Evolutionary conservation across 2,797 vertebrate genomes (phyloP), one percentile per base, ranked within the genome.

Genomic region (Erpetoichthys calabaricus): DNA sequence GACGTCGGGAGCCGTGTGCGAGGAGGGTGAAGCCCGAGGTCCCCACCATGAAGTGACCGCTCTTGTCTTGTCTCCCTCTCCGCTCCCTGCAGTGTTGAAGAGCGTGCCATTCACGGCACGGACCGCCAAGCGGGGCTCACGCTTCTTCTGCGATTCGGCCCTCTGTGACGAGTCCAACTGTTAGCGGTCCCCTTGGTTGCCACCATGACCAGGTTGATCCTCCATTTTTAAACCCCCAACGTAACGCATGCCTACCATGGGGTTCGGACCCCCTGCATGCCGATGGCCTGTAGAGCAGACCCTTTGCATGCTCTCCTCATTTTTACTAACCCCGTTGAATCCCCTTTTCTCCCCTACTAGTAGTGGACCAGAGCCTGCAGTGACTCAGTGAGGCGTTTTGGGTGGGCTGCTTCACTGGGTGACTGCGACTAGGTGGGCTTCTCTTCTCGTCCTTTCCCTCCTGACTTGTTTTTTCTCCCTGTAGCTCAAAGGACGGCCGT

Each of bases 61-160:
- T 5, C 8, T 42, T 6, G 51, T 25, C 47, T 49, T n/a, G 7
- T 69, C 65, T 62, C 60, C 62, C 63, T 68, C 25, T 25, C 25
- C 59, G 56, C 70, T 76, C 64, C 73, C 73, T 70, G 64, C 85
- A 98, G 93, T 91, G 73, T 80, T 98, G 90, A 97, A 98, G 93
- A 98, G 92, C 62, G 93, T 92, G 72, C 94, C 94, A 75, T 98
- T 98, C 88, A 96, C 91, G 69, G 94, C 93, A 75, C 94, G 94
- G 80, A 95, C 91, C 64, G 94, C 92, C 86, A 97, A 97, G 85
- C 86, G 94, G 71, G 89, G 92, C 80, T 97, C 92, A 67, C 90
- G 92, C 75, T 95, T 97, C 92, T 96, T 98, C 92, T 94, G 92
- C 65, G 92, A 97, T 77, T 89, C 91, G 76, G 83, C 91, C 86